These are phyloP conservation scores for Copidosoma floridanum DNA, from an alignment of 1,140 invertebrate species.

Conservation along the genomic window DNA sequence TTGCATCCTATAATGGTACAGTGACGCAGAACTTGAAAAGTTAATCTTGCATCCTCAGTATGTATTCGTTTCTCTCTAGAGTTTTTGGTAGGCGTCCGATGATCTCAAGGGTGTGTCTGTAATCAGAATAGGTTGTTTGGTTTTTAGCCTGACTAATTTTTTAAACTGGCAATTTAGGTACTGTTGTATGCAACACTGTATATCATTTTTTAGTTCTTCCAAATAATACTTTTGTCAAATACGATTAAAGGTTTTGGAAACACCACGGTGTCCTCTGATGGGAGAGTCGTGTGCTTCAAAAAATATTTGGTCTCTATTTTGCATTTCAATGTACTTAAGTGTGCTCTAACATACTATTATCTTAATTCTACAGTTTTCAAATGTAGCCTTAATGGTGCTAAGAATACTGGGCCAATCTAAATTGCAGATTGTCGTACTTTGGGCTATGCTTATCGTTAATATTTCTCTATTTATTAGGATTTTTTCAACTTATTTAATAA, in stretches of 20 bases:
- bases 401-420: too few species aligned
- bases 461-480: background rate
- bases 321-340: background rate
- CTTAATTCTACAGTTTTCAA: background rate
- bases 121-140: background rate
- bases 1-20: too few species aligned
- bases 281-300: background rate
- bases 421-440: background rate
- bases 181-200: background rate
- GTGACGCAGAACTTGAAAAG: too few species aligned
- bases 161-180: conserved; percentile 5
- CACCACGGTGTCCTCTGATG: conserved; percentile 1
- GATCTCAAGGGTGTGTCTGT: conserved; percentile 22
- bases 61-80: too few species aligned
- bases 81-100: too few species aligned
- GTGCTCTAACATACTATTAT: too few species aligned
- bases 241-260: conserved; percentile 14
- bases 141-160: too few species aligned
- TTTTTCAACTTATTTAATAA: background rate
- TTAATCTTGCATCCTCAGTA: too few species aligned
- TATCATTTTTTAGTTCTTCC: conserved; percentile 7
- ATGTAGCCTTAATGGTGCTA: too few species aligned
- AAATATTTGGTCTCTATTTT: background rate
- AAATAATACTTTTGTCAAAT: conserved; percentile 16
- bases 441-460: background rate